phyloP scores from a whole-genome alignment of 2,113 vertebrate species.

The Pavo muticus region DNA sequence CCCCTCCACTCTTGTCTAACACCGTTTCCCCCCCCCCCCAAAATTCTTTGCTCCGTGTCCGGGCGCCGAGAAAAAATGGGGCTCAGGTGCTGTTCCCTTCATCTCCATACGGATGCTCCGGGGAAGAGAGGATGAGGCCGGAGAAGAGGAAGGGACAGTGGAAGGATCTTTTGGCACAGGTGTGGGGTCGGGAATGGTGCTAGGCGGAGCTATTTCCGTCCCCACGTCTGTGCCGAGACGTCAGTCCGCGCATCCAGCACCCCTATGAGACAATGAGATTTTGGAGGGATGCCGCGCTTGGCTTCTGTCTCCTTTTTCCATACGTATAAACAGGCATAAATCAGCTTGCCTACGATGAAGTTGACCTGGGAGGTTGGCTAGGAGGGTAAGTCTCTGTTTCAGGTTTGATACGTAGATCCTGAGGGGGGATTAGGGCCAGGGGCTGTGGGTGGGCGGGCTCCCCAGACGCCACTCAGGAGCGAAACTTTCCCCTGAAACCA shows the following conservation, averaged over 20 bases:
- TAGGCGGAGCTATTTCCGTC: accelerated
- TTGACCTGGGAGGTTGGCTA: slow-evolving; percentile 44
- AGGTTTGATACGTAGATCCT: slow-evolving; percentile 9
- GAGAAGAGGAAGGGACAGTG: neutral
- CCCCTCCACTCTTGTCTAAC: neutral
- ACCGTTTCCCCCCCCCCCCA: no score
- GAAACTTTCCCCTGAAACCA: neutral
- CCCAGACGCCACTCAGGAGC: neutral
- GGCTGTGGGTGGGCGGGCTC: neutral
- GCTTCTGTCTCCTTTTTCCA: slow-evolving; percentile 52
- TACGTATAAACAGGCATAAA: slow-evolving; percentile 50
- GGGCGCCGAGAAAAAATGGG: no score
- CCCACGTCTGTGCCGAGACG: neutral
- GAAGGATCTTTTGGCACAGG: neutral
- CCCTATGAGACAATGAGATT: slow-evolving; percentile 37
- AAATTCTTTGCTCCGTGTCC: no score
- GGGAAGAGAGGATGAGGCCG: neutral
- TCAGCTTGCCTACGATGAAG: slow-evolving; percentile 36
- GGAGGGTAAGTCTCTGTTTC: neutral
- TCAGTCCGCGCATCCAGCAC: accelerated
- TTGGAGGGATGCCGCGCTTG: slow-evolving; percentile 44
- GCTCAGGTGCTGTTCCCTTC: neutral
- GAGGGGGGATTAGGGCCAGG: neutral
- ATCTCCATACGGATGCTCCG: neutral
- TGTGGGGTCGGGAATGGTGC: neutral